Conservation (phyloP, 1,140 invertebrate species). For the Zaprionus ornatus region DNA sequence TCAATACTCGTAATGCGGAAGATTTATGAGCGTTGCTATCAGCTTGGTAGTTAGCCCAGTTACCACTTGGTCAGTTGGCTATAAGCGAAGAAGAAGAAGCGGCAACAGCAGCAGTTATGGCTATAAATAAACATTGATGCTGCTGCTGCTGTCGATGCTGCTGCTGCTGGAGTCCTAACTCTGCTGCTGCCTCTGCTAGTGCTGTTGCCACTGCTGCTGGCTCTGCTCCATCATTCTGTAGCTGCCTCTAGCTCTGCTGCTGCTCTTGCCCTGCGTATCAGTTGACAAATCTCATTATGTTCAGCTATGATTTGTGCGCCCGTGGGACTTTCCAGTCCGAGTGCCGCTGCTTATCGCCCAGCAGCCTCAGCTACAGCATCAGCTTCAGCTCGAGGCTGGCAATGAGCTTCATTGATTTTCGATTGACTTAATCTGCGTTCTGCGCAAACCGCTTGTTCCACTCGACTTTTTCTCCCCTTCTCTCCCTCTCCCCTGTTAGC, state of each 20-base stretch:
- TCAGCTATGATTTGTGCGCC: constrained; percentile 38
- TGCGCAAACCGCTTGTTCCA: neutral
- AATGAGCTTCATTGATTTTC: constrained; percentile 9
- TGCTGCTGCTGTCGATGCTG: neutral
- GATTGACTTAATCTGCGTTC: constrained; percentile 4
- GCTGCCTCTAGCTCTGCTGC: neutral
- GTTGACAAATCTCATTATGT: constrained; percentile 70
- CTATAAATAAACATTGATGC: constrained; percentile 45
- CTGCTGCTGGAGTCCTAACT: too few species aligned
- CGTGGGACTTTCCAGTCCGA: constrained; percentile 10
- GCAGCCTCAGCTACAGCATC: constrained; percentile 24
- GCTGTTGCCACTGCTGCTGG: too few species aligned
- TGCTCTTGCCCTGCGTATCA: constrained; percentile 42
- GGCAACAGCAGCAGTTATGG: constrained; percentile 14
- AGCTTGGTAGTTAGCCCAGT: constrained; percentile 18
- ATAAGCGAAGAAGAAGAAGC: constrained; percentile 19
- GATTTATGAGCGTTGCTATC: constrained; percentile 45
- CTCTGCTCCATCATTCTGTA: too few species aligned
- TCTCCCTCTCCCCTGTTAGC: neutral
- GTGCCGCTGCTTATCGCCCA: constrained; percentile 14
- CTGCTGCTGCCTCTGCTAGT: too few species aligned
- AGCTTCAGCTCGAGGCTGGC: neutral
- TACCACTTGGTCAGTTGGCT: neutral
- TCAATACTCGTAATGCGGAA: constrained; percentile 38
- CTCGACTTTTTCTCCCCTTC: neutral